A percentile compares a stretch with the other conserved stretches of the same genome.
phyloP scores from a whole-genome alignment of 2,888 invertebrate genomes.

The Drosophila austrosaltans region DNA sequence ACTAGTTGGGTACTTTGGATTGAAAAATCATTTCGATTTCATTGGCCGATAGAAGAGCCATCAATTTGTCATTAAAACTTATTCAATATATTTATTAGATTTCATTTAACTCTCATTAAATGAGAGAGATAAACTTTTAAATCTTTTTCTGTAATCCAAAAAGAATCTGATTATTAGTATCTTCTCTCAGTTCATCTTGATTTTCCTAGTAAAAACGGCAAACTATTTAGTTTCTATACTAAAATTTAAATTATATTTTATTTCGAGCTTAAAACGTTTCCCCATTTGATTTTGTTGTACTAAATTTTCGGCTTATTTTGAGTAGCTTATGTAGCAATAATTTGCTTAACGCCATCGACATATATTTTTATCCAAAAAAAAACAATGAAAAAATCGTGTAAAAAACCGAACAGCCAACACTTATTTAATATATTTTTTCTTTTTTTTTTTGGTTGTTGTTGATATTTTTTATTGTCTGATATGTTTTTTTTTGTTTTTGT shows the following conservation, averaged over 20 bases:
- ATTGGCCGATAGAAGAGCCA: too few relatives aligned
- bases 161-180: too few relatives aligned
- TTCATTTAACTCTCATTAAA: too few relatives aligned
- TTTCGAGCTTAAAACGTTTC: background rate
- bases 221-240: too few relatives aligned
- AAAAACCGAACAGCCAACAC: conserved; percentile 21
- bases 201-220: too few relatives aligned
- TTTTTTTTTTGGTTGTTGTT: background rate
- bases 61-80: too few relatives aligned
- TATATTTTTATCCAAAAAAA: conserved; percentile 45
- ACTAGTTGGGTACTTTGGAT: background rate
- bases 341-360: conserved; percentile 69
- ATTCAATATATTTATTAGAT: too few relatives aligned
- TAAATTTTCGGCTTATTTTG: background rate
- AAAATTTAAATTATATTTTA: background rate
- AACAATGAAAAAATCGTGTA: conserved; percentile 1
- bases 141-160: too few relatives aligned
- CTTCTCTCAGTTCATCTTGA: too few relatives aligned
- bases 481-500: conserved; percentile 15
- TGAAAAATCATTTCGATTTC: background rate
- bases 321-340: conserved; percentile 59
- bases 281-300: background rate
- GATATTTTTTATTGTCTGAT: conserved; percentile 2
- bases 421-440: conserved; percentile 12
- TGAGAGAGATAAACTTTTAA: too few relatives aligned